Base-by-base conservation (phyloP, 1,140 invertebrate genomes). In the Berghia stephanieae region DNA sequence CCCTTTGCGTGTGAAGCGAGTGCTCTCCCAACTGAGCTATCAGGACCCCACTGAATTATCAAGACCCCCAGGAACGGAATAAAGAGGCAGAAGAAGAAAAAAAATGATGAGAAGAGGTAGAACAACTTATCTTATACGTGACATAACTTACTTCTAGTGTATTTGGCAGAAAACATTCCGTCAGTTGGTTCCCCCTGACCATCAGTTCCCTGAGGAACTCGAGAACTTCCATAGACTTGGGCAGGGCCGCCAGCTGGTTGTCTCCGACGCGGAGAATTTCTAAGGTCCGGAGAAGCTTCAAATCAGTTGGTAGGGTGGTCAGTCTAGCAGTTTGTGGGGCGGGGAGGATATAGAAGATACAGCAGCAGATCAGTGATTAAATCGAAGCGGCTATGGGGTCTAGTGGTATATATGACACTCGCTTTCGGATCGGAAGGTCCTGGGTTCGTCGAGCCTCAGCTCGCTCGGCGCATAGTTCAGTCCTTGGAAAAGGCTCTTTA, bases 161-260 rank as follows among this genome's bases (percentile, higher is more conserved):
- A 66, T 82, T 85, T 52, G 87, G 87, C 21, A 88, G 49, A 4
- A 79, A 63, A 27, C 87, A 67, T n/a, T 86, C 84, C 0, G 81
- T 86, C 36, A 89, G 73, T 2, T 78, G 24, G 77, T 88, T 88
- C 18, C 79, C 82, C 31, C 77, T 71, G 4, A 87, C 79, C 70
- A 88, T 82, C 18, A 88, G 69, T 6, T 80, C 77, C 2, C 77
- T 73, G 21, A 88, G 69, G 49, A 83, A 82, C 49, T 81, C 69
- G 46, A 86, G 43, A 34, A 74, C 74, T 4, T 84, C 84, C 31
- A 87, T 67, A 27, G 77, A 80, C 44, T 86, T 85, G 13, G 86
- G 86, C 73, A 88, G 78, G 0, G 79, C 79, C 13, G 80, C 77
- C 40, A 87, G 80, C 40, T 83, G 79, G 72, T 87, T 87, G 27